These are phyloP conservation scores for Cyclura pinguis DNA, from an alignment of 2,797 vertebrate genomes.

Conservation along the genomic window DNA sequence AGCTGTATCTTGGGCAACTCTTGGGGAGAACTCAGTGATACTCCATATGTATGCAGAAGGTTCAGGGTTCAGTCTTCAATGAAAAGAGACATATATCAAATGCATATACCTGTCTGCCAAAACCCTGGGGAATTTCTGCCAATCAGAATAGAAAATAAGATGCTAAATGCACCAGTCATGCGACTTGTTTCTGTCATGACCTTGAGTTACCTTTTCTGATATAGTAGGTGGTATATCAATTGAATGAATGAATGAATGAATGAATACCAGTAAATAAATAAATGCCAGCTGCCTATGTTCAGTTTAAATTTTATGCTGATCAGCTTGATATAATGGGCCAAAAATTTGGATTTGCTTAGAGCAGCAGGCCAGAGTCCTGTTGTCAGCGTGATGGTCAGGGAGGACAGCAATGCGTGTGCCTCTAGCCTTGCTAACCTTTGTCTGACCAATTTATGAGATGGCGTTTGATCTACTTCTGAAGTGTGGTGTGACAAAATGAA, in stretches of 20 bases:
- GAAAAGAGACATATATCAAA: not conserved
- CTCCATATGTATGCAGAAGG: not conserved
- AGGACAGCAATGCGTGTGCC: not conserved
- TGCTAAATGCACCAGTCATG: not conserved
- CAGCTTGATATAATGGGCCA: not conserved
- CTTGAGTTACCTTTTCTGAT: no score
- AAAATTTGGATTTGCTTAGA: not conserved
- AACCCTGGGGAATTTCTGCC: no score
- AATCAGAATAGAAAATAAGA: not conserved
- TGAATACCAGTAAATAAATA: no score
- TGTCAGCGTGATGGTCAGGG: not conserved
- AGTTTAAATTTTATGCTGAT: not conserved
- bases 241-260: no score
- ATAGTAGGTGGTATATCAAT: not conserved
- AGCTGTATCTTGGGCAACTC: not conserved
- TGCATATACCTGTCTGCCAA: not conserved
- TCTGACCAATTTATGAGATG: not conserved
- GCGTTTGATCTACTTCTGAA: not conserved
- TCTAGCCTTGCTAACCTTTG: not conserved
- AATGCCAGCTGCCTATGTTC: not conserved
- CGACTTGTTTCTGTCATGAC: no score
- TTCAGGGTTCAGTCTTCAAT: not conserved
- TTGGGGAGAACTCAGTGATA: not conserved
- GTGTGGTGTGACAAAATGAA: not conserved
- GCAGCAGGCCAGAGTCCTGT: not conserved